Base-by-base conservation (phyloP, 53 echinoderm and acorn worm genomes). In the Crossaster papposus region DNA sequence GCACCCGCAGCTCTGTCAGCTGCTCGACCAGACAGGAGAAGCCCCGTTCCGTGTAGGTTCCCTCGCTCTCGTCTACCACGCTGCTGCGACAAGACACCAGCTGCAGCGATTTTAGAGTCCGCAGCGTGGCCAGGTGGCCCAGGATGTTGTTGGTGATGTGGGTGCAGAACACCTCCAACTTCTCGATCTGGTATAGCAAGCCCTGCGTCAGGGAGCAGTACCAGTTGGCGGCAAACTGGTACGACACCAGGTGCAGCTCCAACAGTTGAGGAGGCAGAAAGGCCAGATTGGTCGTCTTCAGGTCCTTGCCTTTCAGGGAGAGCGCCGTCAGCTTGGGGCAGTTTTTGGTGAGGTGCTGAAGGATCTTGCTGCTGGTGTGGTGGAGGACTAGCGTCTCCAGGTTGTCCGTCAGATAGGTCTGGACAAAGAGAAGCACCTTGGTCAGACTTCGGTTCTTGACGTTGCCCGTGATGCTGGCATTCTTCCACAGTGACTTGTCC, bases 61-160 rank as follows among this genome's bases (percentile, higher is more conserved):
- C 87, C 30, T 87, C 87, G 2, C 87, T 87, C 55, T 75, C 77
- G 64, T 87, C 87, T 11, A 77, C 77, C 30, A 72, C 72, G 37
- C 62, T 77, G 62, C 72, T 75, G 34, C 77, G 35, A 18, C 76
- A 75, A 9, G 87, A 75, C 37, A 87, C 87, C n/a, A 87, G 87
- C 64, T 87, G 87, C 11, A 87, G 87, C n/a, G 76, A 87, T 24
- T 63, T 75, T 13, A 87, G 77, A 8, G 87, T 87, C 62, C 77
- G 55, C 58, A 87, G 55, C 3, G 77, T 87, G 17, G 87, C 76
- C n/a, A 87, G 58, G 63, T 87, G 87, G 20, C 87, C 87, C 36
- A 87, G 77, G 55, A 64, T 87, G 87, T 87, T 77, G 62, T 87
- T 87, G 33, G 87, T 87, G 62, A 87, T 87, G 63, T 38, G 77